Evolutionary conservation across 2,888 invertebrate species (phyloP), one percentile per base, ranked within the genome.

Genomic region (Sphaeridia pumilis): DNA sequence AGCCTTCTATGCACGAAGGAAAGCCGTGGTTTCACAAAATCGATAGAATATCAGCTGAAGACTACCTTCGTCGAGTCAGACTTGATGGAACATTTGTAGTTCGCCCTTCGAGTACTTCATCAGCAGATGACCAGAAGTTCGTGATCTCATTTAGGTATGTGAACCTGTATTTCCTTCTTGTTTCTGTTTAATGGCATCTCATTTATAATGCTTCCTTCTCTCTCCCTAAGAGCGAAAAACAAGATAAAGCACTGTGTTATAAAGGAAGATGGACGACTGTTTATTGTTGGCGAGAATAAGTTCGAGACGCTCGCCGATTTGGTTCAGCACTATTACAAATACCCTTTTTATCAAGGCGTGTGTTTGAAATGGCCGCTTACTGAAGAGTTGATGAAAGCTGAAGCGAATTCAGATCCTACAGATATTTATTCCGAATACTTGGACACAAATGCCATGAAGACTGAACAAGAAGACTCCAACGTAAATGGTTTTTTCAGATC

Each of bases 201-300:
- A 41, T 10, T 41, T 41, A 41, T 41, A 12, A 41, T 12, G 17
- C 7, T 41, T 12, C 7, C 17, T 41, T 12, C n/a, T n/a, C 7
- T 17, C 17, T 41, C 7, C 41, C 4, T 25, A 69, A 89, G 92
- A 67, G 86, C 87, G 2, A 90, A 90, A 66, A 86, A 83, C 49
- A 87, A 90, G 71, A 93, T 95, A 59, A 97, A 97, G 71, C 97
- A 98, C 70, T 98, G 95, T 70, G 81, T 93, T 46, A 87, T 98
- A 57, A 87, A 88, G 71, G 78, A 87, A 46, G 94, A 95, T 68
- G 94, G 93, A 0, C 78, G 93, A 0, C 72, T 93, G 14, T 95
- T 87, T 71, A 83, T 84, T 0, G 88, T 94, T 58, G 92, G 95
- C 28, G 83, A 83, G 1, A 84, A 87, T 28, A 85, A 87, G 68